Base-by-base conservation (phyloP, 2,113 vertebrate species). In the Mobula birostris region DNA sequence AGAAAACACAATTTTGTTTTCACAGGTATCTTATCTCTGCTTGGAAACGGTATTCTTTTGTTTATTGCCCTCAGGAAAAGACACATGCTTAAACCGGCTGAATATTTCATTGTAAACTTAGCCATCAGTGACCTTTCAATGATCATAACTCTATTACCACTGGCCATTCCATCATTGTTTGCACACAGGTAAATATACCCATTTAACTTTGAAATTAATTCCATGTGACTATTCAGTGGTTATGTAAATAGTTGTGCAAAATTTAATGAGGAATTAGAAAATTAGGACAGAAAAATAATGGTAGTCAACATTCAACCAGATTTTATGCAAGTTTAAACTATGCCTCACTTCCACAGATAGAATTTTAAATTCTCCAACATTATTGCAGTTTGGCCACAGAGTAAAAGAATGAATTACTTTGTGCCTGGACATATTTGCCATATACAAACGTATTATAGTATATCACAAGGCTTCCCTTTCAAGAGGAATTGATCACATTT, bases 71-170 rank as follows among this genome's bases (percentile, higher is more conserved):
- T 97, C 94, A 96, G 95, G 94, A 98, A 97, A 95, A 97, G 97
- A 94, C 96, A 97, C 93, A 95, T 97, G 94, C 95, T 98, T 95
- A 98, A 98, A 95, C 98, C 98, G 5, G 97, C 98, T 0, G 97
- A 98, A 96, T 97, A 97, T 95, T 98, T 98, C 95, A 97, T 98
- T 0, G 95, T 98, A 83, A 98, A 98, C 95, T 96, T 98, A 93
- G 97, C 98, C 94, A 95, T 98, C 96, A 98, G 98, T 70, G 98
- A 98, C 95, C 96, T 98, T 94, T 95, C 97, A 94, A 98, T 98
- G 98, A 98, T 97, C 0, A 83, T 96, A 82, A 97, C 95, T 0
- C 97, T 98, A 68, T 98, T 98, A 87, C 98, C 98, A 11, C 93
- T 98, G 85, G 97, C 98, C 78, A 96, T 97, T 32, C 95, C 97